Percentiles rank a stretch among this genome's conserved stretches.
Evolutionary conservation across 2,113 vertebrate species (phyloP).

Genomic region (Chlamydotis undulata): DNA sequence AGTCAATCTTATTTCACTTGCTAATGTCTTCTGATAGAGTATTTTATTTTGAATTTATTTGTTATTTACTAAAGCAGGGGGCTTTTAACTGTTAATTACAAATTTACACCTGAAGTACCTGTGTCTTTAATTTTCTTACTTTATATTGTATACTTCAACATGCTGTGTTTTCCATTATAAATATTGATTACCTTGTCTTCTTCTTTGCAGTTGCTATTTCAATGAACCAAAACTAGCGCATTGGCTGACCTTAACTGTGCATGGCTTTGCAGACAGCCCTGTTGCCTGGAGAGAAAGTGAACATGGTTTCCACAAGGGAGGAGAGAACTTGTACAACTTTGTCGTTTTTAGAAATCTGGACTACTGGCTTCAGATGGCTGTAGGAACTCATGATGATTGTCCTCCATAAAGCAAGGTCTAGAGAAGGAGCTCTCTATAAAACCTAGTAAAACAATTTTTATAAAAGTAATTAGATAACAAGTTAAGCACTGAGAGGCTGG

Average conservation of each 20-base stretch:
- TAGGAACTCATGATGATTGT: conserved; percentile 83
- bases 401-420: conserved; percentile 72
- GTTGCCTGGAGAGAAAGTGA: conserved; percentile 86
- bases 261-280: conserved; percentile 90
- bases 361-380: conserved; percentile 89
- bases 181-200: neutral
- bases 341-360: conserved; percentile 85
- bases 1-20: neutral
- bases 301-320: conserved; percentile 86
- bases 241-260: conserved; percentile 87
- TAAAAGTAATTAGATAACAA: neutral
- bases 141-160: neutral
- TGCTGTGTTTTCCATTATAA: neutral
- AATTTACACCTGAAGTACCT: neutral
- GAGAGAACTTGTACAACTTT: conserved; percentile 90
- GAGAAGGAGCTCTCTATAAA: neutral
- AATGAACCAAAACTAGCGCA: conserved; percentile 72
- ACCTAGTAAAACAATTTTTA: neutral
- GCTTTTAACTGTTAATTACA: neutral
- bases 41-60: neutral
- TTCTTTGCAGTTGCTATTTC: conserved; percentile 81
- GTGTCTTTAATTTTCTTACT: neutral
- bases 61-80: neutral
- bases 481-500: neutral
- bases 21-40: neutral